Conservation (phyloP, 2,888 invertebrate genomes). For the Lordiphosa fenestrarum region DNA sequence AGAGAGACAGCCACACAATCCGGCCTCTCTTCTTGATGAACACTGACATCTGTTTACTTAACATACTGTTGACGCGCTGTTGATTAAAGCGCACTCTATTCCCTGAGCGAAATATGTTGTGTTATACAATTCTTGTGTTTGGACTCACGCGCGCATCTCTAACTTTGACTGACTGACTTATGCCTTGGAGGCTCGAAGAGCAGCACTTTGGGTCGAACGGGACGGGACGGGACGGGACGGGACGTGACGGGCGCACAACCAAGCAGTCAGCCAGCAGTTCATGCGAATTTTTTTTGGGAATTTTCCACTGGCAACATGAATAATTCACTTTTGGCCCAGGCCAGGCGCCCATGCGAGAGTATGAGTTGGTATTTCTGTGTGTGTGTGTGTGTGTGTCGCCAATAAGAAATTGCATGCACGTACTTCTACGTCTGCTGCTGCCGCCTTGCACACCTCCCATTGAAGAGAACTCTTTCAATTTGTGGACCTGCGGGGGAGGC, state of each 20-base stretch:
- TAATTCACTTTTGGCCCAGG: conserved; percentile 72
- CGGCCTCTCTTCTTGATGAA: no score
- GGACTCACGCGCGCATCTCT: no score
- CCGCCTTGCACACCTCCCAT: conserved; percentile 8
- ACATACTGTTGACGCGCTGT: no score
- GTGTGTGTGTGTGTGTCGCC: conserved; percentile 50
- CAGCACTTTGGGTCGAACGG: conserved; percentile 1
- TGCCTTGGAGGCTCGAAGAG: no score
- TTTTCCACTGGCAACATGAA: conserved; percentile 72
- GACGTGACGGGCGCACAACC: neutral
- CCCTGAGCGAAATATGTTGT: no score
- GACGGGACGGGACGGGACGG: conserved; percentile 2
- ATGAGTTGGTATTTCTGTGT: conserved; percentile 4
- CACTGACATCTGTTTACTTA: no score
- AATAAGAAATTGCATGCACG: conserved; percentile 70
- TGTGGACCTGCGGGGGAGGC: conserved; percentile 21
- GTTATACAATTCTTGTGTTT: no score
- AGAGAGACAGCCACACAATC: no score
- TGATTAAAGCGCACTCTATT: no score
- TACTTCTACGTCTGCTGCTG: conserved; percentile 29
- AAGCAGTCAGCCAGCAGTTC: conserved; percentile 40
- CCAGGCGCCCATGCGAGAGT: conserved; percentile 21
- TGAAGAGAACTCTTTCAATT: conserved; percentile 39
- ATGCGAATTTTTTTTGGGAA: conserved; percentile 74
- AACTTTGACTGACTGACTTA: no score